These are phyloP conservation scores for Parauchenoglanis ngamensis DNA, from an alignment of 2,797 vertebrate species.

Conservation along the genomic window DNA sequence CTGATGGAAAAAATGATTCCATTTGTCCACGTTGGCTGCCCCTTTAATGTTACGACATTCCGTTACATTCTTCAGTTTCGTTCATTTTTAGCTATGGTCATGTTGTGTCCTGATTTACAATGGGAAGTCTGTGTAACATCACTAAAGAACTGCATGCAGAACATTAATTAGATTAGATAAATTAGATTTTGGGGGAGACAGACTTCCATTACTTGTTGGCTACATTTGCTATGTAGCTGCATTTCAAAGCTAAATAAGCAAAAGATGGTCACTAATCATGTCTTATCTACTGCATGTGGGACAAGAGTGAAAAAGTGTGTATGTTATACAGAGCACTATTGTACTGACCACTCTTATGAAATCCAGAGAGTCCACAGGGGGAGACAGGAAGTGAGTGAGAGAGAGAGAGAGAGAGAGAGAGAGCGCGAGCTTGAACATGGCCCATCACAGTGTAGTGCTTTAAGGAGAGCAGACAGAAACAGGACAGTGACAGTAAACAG, in stretches of 20 bases:
- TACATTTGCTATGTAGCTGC: not conserved
- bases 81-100: not conserved
- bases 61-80: not conserved
- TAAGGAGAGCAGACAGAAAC: conserved; percentile 72
- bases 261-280: not conserved
- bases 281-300: not conserved
- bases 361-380: not conserved
- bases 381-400: not conserved
- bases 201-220: not conserved
- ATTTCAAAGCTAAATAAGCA: not conserved
- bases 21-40: not conserved
- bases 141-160: not conserved
- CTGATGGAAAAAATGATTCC: not conserved
- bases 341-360: not conserved
- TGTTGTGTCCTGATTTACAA: not conserved
- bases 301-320: not conserved
- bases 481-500: conserved; percentile 64
- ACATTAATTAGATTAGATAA: not conserved
- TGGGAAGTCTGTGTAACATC: conserved; percentile 1
- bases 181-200: not conserved
- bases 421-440: not conserved
- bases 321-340: not conserved
- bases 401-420: not conserved
- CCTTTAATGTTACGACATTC: not conserved
- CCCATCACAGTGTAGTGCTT: conserved; percentile 61